Evolutionary conservation across 2,797 vertebrate species (phyloP).

Genomic region (Spea hammondii): DNA sequence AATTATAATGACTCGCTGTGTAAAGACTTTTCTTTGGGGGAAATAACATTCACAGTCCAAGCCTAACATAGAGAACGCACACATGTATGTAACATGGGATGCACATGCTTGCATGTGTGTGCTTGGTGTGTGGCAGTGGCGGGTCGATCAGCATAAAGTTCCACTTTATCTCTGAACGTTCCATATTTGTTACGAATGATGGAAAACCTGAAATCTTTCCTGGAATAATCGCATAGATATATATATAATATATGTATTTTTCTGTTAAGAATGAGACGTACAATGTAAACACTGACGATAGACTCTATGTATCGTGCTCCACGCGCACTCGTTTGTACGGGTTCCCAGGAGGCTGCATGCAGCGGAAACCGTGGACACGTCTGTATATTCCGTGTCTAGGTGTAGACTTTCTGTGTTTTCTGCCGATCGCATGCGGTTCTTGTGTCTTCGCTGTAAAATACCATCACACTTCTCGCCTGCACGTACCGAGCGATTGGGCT

Average conservation of each 20-base stretch:
- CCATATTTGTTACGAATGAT: too few relatives aligned
- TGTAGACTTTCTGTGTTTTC: slow-evolving; percentile 70
- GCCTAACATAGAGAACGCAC: too few relatives aligned
- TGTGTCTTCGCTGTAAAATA: slow-evolving; percentile 72
- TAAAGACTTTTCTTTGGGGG: neutral
- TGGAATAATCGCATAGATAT: slow-evolving; percentile 68
- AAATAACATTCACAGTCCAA: too few relatives aligned
- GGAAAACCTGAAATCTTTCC: slow-evolving; percentile 11
- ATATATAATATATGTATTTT: slow-evolving; percentile 66
- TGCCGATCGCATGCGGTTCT: slow-evolving; percentile 77
- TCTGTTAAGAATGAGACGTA: slow-evolving; percentile 76
- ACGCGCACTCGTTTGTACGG: slow-evolving; percentile 62
- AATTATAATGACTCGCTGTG: neutral
- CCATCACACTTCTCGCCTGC: slow-evolving; percentile 71
- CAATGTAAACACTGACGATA: slow-evolving; percentile 71
- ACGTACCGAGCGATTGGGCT: slow-evolving; percentile 66
- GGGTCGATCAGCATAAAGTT: too few relatives aligned
- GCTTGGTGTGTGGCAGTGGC: too few relatives aligned
- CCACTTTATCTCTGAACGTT: neutral
- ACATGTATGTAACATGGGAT: too few relatives aligned
- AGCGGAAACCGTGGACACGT: slow-evolving; percentile 68
- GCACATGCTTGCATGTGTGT: too few relatives aligned
- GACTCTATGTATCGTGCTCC: slow-evolving; percentile 70
- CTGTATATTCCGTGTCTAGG: slow-evolving; percentile 65
- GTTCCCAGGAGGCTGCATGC: slow-evolving; percentile 69